Evolutionary conservation across 2,797 vertebrate genomes (phyloP).

Genomic region (Chloroceryle inda): DNA sequence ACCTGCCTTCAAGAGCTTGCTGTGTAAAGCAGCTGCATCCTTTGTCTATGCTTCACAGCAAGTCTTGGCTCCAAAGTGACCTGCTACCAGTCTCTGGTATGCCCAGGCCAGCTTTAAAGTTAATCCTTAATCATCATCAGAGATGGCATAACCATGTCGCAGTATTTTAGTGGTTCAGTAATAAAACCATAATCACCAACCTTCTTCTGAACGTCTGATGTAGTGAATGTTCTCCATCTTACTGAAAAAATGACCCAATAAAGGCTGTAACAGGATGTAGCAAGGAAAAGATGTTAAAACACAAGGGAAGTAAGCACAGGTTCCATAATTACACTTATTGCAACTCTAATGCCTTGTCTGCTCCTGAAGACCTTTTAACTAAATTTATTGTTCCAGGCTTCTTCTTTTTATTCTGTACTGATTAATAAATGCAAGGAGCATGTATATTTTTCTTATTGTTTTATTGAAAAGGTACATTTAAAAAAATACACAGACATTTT

Average conservation of each 20-base stretch:
- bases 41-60: not conserved
- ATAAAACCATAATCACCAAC: not conserved
- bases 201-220: not conserved
- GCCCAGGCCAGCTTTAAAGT: conserved; percentile 4
- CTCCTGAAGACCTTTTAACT: not conserved
- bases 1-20: not conserved
- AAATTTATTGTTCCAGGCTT: not conserved
- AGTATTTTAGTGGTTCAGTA: not conserved
- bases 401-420: not conserved
- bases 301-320: not conserved
- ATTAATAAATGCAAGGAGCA: conserved; percentile 6
- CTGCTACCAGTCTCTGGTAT: not conserved
- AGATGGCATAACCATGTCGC: not conserved
- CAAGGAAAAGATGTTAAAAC: not conserved
- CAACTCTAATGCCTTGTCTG: not conserved
- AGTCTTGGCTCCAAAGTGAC: not conserved
- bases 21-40: not conserved
- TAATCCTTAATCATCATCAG: not conserved
- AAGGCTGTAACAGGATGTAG: not conserved
- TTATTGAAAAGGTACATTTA: conserved; percentile 89
- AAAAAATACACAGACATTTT: conserved; percentile 89
- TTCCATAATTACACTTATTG: conserved; percentile 29
- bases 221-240: not conserved
- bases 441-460: conserved; percentile 71
- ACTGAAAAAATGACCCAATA: not conserved